phyloP scores from a whole-genome alignment of 2,888 invertebrate species.

The Sepiola atlantica region DNA sequence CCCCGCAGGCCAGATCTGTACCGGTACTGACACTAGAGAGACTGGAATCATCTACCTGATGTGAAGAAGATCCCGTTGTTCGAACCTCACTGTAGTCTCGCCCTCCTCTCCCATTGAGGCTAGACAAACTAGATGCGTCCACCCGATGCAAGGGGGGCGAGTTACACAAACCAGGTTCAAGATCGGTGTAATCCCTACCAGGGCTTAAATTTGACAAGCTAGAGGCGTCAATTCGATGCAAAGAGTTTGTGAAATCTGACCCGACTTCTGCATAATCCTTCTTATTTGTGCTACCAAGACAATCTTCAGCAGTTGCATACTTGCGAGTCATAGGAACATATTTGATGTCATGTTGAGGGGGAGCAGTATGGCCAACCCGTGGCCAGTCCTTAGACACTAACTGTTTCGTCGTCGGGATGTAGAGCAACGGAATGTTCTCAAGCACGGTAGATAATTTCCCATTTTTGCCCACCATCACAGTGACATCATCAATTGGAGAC shows the following conservation, averaged over 20 bases:
- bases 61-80: slow-evolving; percentile 58
- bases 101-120: background rate
- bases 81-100: background rate
- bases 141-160: background rate
- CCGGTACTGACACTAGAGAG: slow-evolving; percentile 64
- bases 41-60: slow-evolving; percentile 67
- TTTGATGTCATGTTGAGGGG: slow-evolving; percentile 10
- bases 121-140: background rate
- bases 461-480: slow-evolving; percentile 55
- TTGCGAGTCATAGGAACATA: slow-evolving; percentile 47
- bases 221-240: slow-evolving; percentile 64
- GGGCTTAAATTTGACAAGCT: slow-evolving; percentile 72
- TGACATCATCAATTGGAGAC: slow-evolving; percentile 47
- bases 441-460: slow-evolving; percentile 68
- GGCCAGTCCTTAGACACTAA: slow-evolving; percentile 55
- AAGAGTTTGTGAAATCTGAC: slow-evolving; percentile 55
- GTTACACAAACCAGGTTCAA: background rate
- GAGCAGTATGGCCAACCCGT: background rate
- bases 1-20: slow-evolving; percentile 62
- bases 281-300: slow-evolving; percentile 34
- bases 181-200: slow-evolving; percentile 56
- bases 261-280: slow-evolving; percentile 44
- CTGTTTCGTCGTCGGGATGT: slow-evolving; percentile 70
- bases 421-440: slow-evolving; percentile 68
- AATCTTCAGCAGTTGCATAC: slow-evolving; percentile 36